Conservation (phyloP, 35 echinoderm and acorn worm species). For the Lytechinus pictus region DNA sequence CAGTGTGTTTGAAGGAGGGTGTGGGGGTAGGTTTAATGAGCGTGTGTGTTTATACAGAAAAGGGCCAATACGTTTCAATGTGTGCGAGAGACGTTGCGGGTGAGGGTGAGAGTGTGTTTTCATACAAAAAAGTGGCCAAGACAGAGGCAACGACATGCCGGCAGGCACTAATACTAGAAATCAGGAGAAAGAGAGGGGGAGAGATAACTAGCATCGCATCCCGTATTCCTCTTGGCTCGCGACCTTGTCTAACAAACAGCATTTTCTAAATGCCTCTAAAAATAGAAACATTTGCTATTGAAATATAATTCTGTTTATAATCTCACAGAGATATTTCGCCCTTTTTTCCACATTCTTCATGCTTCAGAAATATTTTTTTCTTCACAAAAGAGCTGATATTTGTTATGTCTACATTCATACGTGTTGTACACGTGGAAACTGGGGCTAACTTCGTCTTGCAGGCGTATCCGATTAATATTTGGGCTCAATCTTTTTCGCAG, state of each 20-base stretch:
- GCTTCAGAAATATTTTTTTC: background rate
- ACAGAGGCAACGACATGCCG: background rate
- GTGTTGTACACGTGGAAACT: constrained; percentile 9
- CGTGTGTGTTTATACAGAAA: too few species aligned
- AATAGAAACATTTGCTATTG: background rate
- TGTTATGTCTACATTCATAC: background rate
- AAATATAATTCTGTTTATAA: background rate
- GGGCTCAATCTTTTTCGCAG: background rate
- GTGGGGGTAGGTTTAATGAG: too few species aligned
- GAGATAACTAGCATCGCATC: background rate
- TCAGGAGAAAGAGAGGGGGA: background rate
- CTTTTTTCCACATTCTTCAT: background rate
- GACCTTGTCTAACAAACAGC: background rate
- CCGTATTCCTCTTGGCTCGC: background rate
- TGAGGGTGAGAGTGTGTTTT: background rate
- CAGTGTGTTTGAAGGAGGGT: too few species aligned
- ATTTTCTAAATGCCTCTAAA: background rate
- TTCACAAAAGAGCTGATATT: background rate
- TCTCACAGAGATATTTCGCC: background rate
- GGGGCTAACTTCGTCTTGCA: background rate
- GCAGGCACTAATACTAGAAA: too few species aligned
- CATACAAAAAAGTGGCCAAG: background rate
- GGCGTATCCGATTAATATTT: background rate
- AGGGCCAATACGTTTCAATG: too few species aligned
- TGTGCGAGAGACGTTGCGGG: too few species aligned